Conservation (phyloP, 2,888 invertebrate genomes). For the Arrhopalites spinosus region DNA sequence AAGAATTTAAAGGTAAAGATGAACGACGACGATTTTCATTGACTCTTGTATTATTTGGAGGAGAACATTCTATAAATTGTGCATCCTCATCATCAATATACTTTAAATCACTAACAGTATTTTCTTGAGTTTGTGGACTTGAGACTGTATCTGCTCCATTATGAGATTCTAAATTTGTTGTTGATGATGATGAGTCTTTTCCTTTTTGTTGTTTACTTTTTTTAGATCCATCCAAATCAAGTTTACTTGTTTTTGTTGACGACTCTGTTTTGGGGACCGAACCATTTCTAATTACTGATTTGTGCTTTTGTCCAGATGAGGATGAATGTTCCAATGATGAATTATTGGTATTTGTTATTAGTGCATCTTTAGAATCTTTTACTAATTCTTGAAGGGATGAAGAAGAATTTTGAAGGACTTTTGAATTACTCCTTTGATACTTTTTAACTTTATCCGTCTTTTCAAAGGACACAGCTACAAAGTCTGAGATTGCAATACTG, state of each 20-base stretch:
- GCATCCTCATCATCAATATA: conserved; percentile 47
- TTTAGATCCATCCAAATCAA: neutral
- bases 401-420: conserved; percentile 6
- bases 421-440: conserved; percentile 9
- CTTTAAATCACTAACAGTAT: conserved; percentile 37
- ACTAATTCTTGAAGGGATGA: neutral
- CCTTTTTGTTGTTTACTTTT: neutral
- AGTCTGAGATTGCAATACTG: neutral
- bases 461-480: conserved; percentile 16
- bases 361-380: neutral
- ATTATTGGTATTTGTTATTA: no score
- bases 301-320: neutral
- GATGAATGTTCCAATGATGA: no score
- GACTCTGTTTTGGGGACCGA: neutral
- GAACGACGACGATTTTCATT: conserved; percentile 48
- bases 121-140: no score
- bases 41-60: conserved; percentile 14
- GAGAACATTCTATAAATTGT: conserved; percentile 21
- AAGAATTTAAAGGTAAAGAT: conserved; percentile 47
- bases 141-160: no score
- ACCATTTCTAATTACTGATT: neutral
- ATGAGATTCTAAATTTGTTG: no score
- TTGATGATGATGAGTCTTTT: neutral
- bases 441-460: conserved; percentile 39
- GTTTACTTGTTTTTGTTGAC: neutral